These are phyloP conservation scores for Equus quagga DNA, from an alignment of 2,113 vertebrate genomes.

Conservation along the genomic window DNA sequence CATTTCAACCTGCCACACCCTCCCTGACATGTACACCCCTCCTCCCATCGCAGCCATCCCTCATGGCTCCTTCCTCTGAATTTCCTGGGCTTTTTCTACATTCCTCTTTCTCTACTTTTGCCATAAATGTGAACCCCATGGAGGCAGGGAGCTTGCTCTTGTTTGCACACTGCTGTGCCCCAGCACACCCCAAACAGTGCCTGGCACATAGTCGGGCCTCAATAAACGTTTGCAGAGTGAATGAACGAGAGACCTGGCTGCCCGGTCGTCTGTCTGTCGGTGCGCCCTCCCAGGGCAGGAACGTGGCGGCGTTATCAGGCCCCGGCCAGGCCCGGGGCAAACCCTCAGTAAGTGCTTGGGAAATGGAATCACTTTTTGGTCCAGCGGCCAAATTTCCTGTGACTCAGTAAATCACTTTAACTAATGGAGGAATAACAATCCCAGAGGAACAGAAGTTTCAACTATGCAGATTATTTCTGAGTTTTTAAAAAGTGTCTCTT, in stretches of 20 bases:
- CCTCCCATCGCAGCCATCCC: fast-evolving
- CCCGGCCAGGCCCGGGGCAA: not conserved
- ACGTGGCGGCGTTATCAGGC: fast-evolving
- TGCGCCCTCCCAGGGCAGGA: not conserved
- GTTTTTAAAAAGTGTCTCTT: slow-evolving; percentile 75
- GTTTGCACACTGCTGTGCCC: fast-evolving
- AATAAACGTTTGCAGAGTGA: not conserved
- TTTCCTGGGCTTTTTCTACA: not conserved
- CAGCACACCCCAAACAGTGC: not conserved
- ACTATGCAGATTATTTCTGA: slow-evolving; percentile 63
- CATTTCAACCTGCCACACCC: not conserved
- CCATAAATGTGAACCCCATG: fast-evolving
- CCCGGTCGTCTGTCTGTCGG: fast-evolving
- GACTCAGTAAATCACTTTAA: slow-evolving; percentile 69
- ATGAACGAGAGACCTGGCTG: not conserved
- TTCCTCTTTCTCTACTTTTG: not conserved
- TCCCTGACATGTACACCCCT: fast-evolving
- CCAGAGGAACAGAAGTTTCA: slow-evolving; percentile 56
- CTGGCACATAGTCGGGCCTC: not conserved
- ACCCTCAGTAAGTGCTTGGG: slow-evolving; percentile 46
- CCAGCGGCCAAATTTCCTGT: slow-evolving; percentile 58
- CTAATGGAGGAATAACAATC: slow-evolving; percentile 61
- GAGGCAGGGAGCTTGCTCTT: fast-evolving
- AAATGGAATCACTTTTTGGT: slow-evolving; percentile 43
- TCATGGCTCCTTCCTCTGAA: not conserved